Conservation (phyloP, 2,888 invertebrate genomes). For the Hyles lineata region DNA sequence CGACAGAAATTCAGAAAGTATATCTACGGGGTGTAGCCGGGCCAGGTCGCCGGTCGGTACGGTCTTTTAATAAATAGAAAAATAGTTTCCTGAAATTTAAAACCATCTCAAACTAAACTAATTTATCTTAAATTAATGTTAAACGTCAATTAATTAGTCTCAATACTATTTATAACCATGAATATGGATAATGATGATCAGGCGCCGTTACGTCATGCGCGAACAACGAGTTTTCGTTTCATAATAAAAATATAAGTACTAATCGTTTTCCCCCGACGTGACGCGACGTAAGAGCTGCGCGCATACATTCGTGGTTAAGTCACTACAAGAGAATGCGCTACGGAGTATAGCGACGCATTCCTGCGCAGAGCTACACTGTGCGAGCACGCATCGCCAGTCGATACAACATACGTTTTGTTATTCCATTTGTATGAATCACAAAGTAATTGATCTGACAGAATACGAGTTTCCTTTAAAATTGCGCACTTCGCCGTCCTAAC, state of each 20-base stretch:
- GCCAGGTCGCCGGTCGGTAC: too few species aligned
- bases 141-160: too few species aligned
- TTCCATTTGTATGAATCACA: slow-evolving; percentile 13
- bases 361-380: not conserved
- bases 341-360: not conserved
- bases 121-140: too few species aligned
- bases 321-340: not conserved
- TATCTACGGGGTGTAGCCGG: too few species aligned
- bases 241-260: slow-evolving; percentile 9
- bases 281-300: not conserved
- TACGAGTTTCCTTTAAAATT: slow-evolving; percentile 22
- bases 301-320: slow-evolving; percentile 13
- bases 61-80: too few species aligned
- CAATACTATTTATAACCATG: too few species aligned
- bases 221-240: not conserved
- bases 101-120: too few species aligned
- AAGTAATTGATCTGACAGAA: not conserved
- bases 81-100: too few species aligned
- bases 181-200: not conserved
- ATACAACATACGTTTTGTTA: not conserved
- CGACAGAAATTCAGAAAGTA: too few species aligned
- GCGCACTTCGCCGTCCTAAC: not conserved
- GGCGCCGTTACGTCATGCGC: not conserved
- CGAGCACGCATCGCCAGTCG: not conserved
- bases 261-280: slow-evolving; percentile 14